A percentile compares a stretch with the other conserved stretches of the same genome.
phyloP scores from a whole-genome alignment of 2,113 vertebrate genomes.

The Galemys pyrenaicus region DNA sequence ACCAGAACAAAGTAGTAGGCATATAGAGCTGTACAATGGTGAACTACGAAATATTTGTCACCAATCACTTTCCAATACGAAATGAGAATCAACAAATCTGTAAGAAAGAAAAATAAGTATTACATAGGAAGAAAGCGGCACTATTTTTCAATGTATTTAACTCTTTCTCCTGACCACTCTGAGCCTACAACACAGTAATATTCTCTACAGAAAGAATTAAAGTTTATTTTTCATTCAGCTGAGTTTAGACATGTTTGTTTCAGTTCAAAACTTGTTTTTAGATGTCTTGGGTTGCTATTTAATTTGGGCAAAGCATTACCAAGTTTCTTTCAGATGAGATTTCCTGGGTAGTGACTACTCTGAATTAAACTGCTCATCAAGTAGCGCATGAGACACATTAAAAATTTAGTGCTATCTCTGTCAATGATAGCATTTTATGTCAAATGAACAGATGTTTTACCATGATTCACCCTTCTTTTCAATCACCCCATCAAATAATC shows the following conservation, averaged over 20 bases:
- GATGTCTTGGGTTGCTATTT: neutral
- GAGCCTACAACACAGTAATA: neutral
- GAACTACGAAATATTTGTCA: slow-evolving; percentile 96
- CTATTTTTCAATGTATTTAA: neutral
- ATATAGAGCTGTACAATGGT: slow-evolving; percentile 94
- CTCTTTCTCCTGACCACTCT: neutral
- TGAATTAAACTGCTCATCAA: neutral
- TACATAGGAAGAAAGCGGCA: neutral
- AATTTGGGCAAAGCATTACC: neutral
- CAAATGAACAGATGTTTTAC: neutral
- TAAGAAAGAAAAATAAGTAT: slow-evolving; percentile 79
- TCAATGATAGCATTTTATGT: neutral
- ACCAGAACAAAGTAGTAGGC: slow-evolving; percentile 98
- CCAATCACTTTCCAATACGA: slow-evolving; percentile 97
- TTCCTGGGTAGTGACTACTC: neutral
- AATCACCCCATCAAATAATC: neutral
- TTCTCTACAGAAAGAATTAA: neutral
- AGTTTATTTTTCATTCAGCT: neutral
- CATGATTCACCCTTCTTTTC: neutral
- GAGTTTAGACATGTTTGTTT: neutral
- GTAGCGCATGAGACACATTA: neutral
- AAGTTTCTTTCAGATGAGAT: neutral
- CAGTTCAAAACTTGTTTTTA: neutral
- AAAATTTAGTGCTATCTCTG: neutral
- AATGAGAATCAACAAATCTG: slow-evolving; percentile 97